Base-by-base conservation (phyloP, 2,797 vertebrate genomes). In the Poeciliopsis infans region DNA sequence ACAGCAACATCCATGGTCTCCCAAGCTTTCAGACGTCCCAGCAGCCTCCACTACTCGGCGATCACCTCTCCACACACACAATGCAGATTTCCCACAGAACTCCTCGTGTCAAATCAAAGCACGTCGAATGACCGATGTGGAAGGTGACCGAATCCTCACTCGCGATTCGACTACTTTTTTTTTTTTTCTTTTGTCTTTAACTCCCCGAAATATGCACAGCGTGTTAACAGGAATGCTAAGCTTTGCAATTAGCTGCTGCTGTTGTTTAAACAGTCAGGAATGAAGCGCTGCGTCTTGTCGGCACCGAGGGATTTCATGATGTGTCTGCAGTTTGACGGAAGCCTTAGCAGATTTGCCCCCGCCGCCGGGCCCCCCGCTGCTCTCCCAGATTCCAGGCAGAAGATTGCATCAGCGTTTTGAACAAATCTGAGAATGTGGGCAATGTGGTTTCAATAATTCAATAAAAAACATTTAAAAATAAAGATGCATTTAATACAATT, bases 331-430 rank as follows among this genome's bases (percentile, higher is more conserved):
- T 82, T 80, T 86, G 82, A 91, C 81, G 64, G 49, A 79, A 77
- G 78, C 79, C 73, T 76, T 78, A 87, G 57, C 70, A 83, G 77
- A 82, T 85, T 82, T 79, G 31, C 66, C 75, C 36, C 79, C 80
- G 36, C 5, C 41, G 83, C 79, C 64, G 41, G 79, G 28, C 78
- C 81, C 84, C 85, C 83, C 28, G 39, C 77, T 83, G 83, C 79
- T 84, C 45, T 84, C 78, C 89, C 83, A 91, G 90, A 91, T 82
- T 49, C 79, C 59, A 79, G 79, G 79, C 79, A 73, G 77, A 73
- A 81, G 85, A 92, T 92, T 93, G 81, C 88, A 92, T 94, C 90
- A 89, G 86, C 84, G 87, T 87, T 87, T 89, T 90, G 79, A 88
- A 79, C 81, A 85, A 61, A 79, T 87, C 66, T 82, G 61, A 61